Conservation (phyloP, 2,113 vertebrate species). For the Thamnophis sirtalis region DNA sequence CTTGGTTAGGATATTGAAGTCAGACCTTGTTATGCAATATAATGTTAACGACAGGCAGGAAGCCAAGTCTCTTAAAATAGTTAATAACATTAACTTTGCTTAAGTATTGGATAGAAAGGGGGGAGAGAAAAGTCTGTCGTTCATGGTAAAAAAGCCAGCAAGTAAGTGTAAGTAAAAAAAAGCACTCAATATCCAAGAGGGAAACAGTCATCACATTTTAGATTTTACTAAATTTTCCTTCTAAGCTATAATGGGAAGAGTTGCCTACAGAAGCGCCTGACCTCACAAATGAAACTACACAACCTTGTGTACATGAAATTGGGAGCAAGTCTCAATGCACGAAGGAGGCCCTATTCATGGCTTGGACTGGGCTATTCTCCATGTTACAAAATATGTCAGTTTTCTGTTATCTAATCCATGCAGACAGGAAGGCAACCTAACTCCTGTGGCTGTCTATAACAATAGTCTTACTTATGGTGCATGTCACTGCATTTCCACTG, state of each 20-base stretch:
- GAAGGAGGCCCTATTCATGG: background rate
- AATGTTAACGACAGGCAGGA: slow-evolving; percentile 46
- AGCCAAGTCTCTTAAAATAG: slow-evolving; percentile 40
- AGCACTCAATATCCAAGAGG: background rate
- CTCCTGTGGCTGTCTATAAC: background rate
- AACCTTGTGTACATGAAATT: background rate
- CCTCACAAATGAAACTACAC: background rate
- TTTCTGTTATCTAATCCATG: background rate
- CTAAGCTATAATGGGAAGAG: background rate
- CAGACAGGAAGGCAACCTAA: background rate
- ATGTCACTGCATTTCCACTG: background rate
- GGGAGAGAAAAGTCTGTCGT: background rate
- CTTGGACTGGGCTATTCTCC: background rate
- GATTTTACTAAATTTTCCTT: background rate
- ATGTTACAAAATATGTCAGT: background rate
- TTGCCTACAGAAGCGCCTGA: background rate
- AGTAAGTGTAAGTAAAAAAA: background rate
- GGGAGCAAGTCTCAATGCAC: background rate
- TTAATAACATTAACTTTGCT: slow-evolving; percentile 41
- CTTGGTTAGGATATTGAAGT: slow-evolving; percentile 44
- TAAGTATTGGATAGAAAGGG: background rate
- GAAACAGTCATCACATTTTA: background rate
- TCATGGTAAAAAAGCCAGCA: background rate
- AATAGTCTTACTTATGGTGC: background rate
- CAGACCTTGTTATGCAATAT: slow-evolving; percentile 51